Evolutionary conservation across 2,888 invertebrate genomes (phyloP).

Genomic region (Bibio marci): DNA sequence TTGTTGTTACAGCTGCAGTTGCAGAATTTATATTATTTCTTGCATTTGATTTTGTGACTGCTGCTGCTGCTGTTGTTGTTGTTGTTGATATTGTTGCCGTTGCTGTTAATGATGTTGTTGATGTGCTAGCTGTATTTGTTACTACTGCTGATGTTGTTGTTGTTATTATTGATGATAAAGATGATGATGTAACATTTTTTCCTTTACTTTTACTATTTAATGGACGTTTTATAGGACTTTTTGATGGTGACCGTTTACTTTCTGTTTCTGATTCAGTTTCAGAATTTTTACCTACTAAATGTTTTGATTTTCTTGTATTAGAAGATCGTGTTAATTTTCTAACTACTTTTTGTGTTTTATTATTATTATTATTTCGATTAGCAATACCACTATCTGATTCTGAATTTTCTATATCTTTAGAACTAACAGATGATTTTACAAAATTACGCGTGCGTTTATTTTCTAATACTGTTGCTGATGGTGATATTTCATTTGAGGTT

Average conservation of each 20-base stretch:
- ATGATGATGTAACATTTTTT: constrained; percentile 17
- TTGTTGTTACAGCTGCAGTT: constrained; percentile 2
- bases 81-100: no score
- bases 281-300: constrained; percentile 26
- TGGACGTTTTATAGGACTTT: constrained; percentile 46
- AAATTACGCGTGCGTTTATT: constrained; percentile 14
- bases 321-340: constrained; percentile 53
- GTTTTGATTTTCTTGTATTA: constrained; percentile 47
- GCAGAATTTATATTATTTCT: constrained; percentile 6
- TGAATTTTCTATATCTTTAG: constrained; percentile 32
- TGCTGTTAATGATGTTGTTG: no score
- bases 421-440: constrained; percentile 19
- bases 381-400: constrained; percentile 32
- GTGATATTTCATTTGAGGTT: constrained; percentile 6
- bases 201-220: constrained; percentile 31
- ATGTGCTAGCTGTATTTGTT: no score
- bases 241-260: constrained; percentile 32
- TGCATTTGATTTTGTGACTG: constrained; percentile 2
- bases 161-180: no score
- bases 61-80: no score
- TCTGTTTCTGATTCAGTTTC: constrained; percentile 25
- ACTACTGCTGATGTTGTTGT: no score
- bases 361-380: constrained; percentile 1
- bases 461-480: constrained; percentile 7
- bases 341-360: constrained; percentile 15